These are phyloP conservation scores for Pelecanus crispus DNA, from an alignment of 2,113 vertebrate genomes.

Conservation along the genomic window DNA sequence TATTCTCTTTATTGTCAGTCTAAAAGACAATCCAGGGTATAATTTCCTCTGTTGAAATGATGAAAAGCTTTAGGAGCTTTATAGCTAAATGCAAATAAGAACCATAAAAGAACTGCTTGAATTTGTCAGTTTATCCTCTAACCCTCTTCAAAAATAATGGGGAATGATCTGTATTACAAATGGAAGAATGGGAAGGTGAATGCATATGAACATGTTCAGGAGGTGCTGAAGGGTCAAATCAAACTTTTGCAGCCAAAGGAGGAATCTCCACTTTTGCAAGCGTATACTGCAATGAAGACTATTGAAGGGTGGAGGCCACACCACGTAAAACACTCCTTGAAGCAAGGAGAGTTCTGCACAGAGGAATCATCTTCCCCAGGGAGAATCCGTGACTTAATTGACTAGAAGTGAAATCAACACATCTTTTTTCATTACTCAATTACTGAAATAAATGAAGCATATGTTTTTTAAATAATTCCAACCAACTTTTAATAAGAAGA, in stretches of 20 bases:
- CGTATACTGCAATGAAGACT: neutral
- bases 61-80: neutral
- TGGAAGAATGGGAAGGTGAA: neutral
- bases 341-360: neutral
- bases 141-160: neutral
- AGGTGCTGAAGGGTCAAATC: neutral
- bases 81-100: neutral
- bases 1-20: neutral
- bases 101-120: neutral
- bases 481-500: neutral
- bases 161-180: neutral
- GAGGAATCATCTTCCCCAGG: neutral
- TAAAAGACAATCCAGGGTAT: slow-evolving; percentile 1
- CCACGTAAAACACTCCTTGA: neutral
- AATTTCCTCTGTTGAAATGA: neutral
- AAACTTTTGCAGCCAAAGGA: neutral
- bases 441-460: neutral
- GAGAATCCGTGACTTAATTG: neutral
- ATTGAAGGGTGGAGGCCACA: neutral
- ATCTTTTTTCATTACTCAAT: neutral
- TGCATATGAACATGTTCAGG: neutral
- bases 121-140: neutral
- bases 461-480: neutral
- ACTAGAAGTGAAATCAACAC: neutral
- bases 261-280: neutral